Base-by-base conservation (phyloP, 2,797 vertebrate genomes). In the Ctenosaura bakeri region DNA sequence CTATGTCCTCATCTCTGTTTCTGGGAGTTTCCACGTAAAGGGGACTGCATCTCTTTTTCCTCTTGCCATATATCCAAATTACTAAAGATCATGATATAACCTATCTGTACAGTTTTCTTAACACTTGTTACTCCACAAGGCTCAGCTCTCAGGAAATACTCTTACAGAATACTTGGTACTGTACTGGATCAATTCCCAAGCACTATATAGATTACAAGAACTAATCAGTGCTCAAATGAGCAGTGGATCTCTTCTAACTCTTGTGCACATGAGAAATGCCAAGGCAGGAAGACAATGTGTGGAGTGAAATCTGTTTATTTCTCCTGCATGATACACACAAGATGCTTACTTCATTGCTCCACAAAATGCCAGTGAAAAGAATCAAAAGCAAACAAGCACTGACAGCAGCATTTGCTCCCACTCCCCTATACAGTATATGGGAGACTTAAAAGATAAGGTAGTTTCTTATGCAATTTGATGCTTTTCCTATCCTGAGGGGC, bases 161-260 rank as follows among this genome's bases (percentile, higher is more conserved):
- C 88, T 94, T 92, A 69, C 92, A 93, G 93, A 92, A 78, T 89
- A 94, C 73, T 84, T 89, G 16, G 54, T 90, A 92, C 92, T 92
- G 91, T 93, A 90, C 69, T 95, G 92, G 91, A 86, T 94, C 95
- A 85, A 91, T 90, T 92, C 91, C 84, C 1, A 35, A 77, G n/a
- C 88, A 88, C 77, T 91, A 92, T 88, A 95, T 94, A 92, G 82
- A 86, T 94, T 94, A 95, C 92, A 93, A 93, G 94, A 95, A 89
- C 88, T 92, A 94, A 94, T 91, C 0, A 91, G 93, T 93, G 87
- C 89, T 89, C 6, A 2, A 69, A 92, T 91, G 92, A 90, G 87
- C 90, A 83, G 88, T 91, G 94, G 94, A 91, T 90, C 86, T 89
- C 91, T 91, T 94, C 94, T 90, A 83, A 14, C 92, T 91, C 76